Base-by-base conservation (phyloP, 2,888 invertebrate genomes). In the Drosophila quinaria region DNA sequence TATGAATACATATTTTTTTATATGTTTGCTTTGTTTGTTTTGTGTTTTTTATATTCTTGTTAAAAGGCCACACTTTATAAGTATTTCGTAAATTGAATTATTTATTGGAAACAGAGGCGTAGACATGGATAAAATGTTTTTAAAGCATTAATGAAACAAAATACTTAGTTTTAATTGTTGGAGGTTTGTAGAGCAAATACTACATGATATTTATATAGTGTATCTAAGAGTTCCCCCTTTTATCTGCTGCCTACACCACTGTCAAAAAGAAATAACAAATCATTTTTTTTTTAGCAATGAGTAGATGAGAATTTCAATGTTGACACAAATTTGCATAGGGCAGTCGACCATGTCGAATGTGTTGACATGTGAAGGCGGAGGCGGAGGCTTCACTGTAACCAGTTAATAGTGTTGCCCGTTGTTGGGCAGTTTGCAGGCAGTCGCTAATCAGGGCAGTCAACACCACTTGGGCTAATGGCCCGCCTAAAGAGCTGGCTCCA, bases 401-500 rank as follows among this genome's bases (percentile, higher is more conserved):
- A 22, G 58, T 35, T 62, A 55, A 58, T 49, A 52, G 52, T 47
- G 35, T 44, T 56, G 44, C 17, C 42, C 31, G 19, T 44, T 54
- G 58, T 59, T 15, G 17, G 52, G 6, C 41, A 49, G 54, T 74
- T 82, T 42, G 51, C 77, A 62, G 55, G 6, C 46, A 41, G 47
- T 41, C 68, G 90, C 80, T 89, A 90, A 90, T 80, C 70, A 68
- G 69, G 37, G 66, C 62, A 42, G 71, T 72, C 78, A 90, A 88
- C 66, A 88, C 37, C 52, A 69, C 50, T 75, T 81, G 33, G 31
- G 70, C 66, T 70, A 79, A 74, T 63, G 64, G 65, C 52, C 69
- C 55, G 50, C 50, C 49, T 49, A 54, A 70, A 74, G 44, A 33
- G 47, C 22, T 58, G 35, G 17, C 9, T 9, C 4, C 47, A 17